Evolutionary conservation across 2,888 invertebrate species (phyloP).

Genomic region (Conops quadrifasciatus): DNA sequence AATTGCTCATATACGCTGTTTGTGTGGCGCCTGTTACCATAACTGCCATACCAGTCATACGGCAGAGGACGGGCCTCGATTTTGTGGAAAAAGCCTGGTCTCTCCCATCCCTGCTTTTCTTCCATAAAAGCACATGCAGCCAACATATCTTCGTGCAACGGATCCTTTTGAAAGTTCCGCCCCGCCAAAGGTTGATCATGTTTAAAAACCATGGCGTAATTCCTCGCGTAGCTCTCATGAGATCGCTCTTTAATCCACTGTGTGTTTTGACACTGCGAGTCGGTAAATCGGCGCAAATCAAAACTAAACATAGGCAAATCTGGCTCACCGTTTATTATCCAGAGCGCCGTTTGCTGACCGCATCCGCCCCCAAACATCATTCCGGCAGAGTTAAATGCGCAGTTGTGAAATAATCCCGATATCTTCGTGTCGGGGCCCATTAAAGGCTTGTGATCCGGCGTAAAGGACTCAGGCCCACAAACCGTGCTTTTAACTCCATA

Average conservation of each 20-base stretch:
- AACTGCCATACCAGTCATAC: constrained; percentile 89
- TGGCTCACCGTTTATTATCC: constrained; percentile 85
- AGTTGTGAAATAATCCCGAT: constrained; percentile 81
- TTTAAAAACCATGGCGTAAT: constrained; percentile 84
- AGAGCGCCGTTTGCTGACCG: constrained; percentile 83
- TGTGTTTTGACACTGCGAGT: constrained; percentile 74
- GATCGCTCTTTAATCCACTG: constrained; percentile 84
- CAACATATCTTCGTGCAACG: constrained; percentile 73
- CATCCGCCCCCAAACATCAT: constrained; percentile 93
- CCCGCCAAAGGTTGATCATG: constrained; percentile 86
- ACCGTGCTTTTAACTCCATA: constrained; percentile 86
- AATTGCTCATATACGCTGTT: constrained; percentile 75
- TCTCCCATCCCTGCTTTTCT: constrained; percentile 83
- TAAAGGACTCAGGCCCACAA: constrained; percentile 92
- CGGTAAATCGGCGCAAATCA: constrained; percentile 85
- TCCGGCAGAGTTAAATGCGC: constrained; percentile 90
- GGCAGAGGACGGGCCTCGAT: constrained; percentile 63
- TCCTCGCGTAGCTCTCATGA: constrained; percentile 89
- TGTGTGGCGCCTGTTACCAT: constrained; percentile 73
- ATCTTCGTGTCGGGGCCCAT: constrained; percentile 78
- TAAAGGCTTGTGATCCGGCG: constrained; percentile 89
- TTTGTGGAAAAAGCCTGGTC: constrained; percentile 81
- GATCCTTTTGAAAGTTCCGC: constrained; percentile 74
- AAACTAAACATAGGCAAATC: constrained; percentile 85
- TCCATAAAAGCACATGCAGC: constrained; percentile 88